Percentiles rank a stretch among this genome's conserved stretches.
Evolutionary conservation across 2,888 invertebrate genomes (phyloP).

Genomic region (Pachliopta kotzebuea): DNA sequence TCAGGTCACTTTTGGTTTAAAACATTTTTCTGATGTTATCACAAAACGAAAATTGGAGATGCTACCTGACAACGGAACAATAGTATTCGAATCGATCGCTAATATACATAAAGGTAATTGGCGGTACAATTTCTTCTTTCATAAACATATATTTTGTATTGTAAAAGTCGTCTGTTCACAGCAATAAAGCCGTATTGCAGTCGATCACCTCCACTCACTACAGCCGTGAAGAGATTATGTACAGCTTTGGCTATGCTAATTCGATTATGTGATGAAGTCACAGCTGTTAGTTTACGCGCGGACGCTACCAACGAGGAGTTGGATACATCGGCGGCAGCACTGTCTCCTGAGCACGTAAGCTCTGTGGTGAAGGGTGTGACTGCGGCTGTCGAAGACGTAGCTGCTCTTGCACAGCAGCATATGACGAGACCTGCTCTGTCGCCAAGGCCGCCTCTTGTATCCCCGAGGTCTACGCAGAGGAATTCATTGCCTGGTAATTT

Average conservation of each 20-base stretch:
- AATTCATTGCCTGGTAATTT: constrained; percentile 71
- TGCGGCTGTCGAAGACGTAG: constrained; percentile 73
- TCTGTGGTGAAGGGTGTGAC: constrained; percentile 67
- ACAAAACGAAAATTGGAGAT: constrained; percentile 95
- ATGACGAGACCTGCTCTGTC: constrained; percentile 82
- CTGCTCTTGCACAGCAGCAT: constrained; percentile 90
- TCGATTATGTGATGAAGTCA: constrained; percentile 93
- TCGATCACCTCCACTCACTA: constrained; percentile 84
- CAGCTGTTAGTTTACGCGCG: constrained; percentile 86
- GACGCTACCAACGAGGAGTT: constrained; percentile 64
- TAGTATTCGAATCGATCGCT: constrained; percentile 95
- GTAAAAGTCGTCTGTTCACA: constrained; percentile 45
- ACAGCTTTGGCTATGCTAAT: constrained; percentile 92
- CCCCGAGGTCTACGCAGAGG: constrained; percentile 73
- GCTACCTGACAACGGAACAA: constrained; percentile 95
- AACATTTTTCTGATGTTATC: constrained; percentile 96
- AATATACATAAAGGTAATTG: constrained; percentile 87
- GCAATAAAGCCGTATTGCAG: constrained; percentile 76
- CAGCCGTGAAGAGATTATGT: constrained; percentile 92
- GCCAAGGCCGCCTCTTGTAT: constrained; percentile 68
- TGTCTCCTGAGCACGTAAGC: constrained; percentile 67
- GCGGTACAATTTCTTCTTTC: constrained; percentile 5
- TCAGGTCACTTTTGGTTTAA: constrained; percentile 81
- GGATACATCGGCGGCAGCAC: constrained; percentile 57
- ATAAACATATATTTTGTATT: constrained; percentile 10